These are phyloP conservation scores for Brachionus manjavacas DNA, from an alignment of 1,140 invertebrate species.

Conservation along the genomic window DNA sequence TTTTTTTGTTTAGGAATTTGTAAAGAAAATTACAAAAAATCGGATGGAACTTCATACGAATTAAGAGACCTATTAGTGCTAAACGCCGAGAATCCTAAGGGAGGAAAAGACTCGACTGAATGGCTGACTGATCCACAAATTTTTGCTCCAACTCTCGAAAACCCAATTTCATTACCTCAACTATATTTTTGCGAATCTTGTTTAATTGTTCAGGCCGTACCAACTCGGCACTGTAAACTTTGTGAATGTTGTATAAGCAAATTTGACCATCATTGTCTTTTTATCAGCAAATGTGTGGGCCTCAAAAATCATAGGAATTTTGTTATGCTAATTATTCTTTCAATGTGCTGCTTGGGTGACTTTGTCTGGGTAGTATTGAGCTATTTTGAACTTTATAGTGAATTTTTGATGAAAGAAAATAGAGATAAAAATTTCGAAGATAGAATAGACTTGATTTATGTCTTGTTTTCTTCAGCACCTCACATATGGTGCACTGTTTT, in stretches of 20 bases:
- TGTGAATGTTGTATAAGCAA: constrained; percentile 49
- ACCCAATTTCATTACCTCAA: neutral
- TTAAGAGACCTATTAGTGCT: neutral
- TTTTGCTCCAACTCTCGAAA: neutral
- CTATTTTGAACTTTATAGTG: neutral
- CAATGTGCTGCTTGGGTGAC: neutral
- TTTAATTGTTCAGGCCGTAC: neutral
- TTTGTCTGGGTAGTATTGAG: neutral
- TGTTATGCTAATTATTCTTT: constrained; percentile 46
- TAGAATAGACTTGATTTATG: constrained; percentile 27
- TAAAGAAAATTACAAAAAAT: constrained; percentile 29
- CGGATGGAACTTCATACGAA: constrained; percentile 11
- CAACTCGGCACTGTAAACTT: constrained; percentile 50
- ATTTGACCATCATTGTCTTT: constrained; percentile 55
- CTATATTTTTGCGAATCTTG: constrained; percentile 31
- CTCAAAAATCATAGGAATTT: constrained; percentile 49
- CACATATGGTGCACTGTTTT: neutral
- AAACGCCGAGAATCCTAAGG: neutral
- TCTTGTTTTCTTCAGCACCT: neutral
- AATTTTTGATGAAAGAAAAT: neutral
- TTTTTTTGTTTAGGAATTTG: neutral
- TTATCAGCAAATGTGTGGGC: constrained; percentile 51
- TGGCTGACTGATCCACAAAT: constrained; percentile 35
- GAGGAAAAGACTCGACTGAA: constrained; percentile 9
- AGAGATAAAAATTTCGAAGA: neutral